These are phyloP conservation scores for Phaethornis superciliosus DNA, from an alignment of 2,113 vertebrate genomes.

Conservation along the genomic window DNA sequence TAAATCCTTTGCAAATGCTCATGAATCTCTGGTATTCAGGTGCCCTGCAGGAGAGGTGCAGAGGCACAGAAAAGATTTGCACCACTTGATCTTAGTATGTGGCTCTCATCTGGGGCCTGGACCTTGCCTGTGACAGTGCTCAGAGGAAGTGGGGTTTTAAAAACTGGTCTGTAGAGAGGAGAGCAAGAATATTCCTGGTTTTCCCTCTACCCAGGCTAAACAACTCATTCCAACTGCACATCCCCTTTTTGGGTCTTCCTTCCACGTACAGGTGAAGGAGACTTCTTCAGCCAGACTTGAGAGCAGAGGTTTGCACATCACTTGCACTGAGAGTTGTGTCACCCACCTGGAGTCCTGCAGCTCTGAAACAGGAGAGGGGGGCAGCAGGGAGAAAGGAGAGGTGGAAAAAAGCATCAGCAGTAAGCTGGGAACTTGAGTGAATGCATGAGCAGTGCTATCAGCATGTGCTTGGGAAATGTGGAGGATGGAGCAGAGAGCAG, in stretches of 20 bases:
- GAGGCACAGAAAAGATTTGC: not conserved
- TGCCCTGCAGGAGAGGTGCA: not conserved
- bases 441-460: not conserved
- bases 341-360: not conserved
- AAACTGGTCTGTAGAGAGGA: not conserved
- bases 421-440: not conserved
- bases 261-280: not conserved
- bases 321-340: not conserved
- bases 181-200: not conserved
- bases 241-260: not conserved
- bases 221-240: not conserved
- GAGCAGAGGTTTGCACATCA: not conserved
- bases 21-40: constrained; percentile 6
- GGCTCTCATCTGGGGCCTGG: not conserved
- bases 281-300: not conserved
- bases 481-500: not conserved
- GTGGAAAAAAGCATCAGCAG: not conserved
- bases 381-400: not conserved
- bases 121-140: not conserved
- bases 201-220: not conserved
- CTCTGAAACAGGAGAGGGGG: rapidly evolving
- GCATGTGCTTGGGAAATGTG: not conserved
- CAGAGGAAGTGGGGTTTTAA: not conserved
- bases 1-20: not conserved
- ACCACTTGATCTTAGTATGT: not conserved